These are phyloP conservation scores for Hypomecis punctinalis DNA, from an alignment of 2,888 invertebrate genomes.

Conservation along the genomic window DNA sequence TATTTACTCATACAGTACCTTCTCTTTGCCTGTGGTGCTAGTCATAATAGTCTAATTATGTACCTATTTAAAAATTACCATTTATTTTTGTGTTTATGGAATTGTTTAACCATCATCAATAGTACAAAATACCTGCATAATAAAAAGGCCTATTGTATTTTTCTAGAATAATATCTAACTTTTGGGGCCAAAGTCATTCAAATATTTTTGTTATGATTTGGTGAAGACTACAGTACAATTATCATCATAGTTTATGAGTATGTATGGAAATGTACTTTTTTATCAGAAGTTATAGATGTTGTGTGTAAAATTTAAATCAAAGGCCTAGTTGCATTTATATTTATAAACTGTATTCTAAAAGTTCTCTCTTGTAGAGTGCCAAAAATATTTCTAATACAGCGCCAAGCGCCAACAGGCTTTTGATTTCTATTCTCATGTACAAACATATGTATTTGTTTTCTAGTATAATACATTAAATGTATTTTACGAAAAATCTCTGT, in stretches of 20 bases:
- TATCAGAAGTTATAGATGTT: background rate
- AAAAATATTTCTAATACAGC: constrained; percentile 14
- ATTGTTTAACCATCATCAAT: constrained; percentile 4
- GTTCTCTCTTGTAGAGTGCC: constrained; percentile 22
- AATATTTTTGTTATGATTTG: constrained; percentile 6
- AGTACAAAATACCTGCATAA: constrained; percentile 21
- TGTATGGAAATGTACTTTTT: background rate
- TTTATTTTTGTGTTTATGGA: constrained; percentile 6
- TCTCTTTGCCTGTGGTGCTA: constrained; percentile 60
- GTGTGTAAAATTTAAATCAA: constrained; percentile 7
- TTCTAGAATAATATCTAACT: constrained; percentile 7
- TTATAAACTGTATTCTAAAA: constrained; percentile 7
- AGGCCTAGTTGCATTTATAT: constrained; percentile 22
- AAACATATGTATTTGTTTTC: background rate
- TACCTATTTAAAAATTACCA: constrained; percentile 5
- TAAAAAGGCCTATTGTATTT: constrained; percentile 17
- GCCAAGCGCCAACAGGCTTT: constrained; percentile 15
- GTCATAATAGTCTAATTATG: constrained; percentile 46
- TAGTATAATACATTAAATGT: too few species aligned
- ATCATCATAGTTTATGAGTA: background rate
- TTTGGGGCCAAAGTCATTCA: constrained; percentile 29
- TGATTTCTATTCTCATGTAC: background rate
- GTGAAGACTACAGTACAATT: constrained; percentile 10
- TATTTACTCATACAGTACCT: constrained; percentile 29
- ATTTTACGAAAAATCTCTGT: too few species aligned